phyloP scores from a whole-genome alignment of 2,797 vertebrate genomes.

The Tolypeutes matacus region DNA sequence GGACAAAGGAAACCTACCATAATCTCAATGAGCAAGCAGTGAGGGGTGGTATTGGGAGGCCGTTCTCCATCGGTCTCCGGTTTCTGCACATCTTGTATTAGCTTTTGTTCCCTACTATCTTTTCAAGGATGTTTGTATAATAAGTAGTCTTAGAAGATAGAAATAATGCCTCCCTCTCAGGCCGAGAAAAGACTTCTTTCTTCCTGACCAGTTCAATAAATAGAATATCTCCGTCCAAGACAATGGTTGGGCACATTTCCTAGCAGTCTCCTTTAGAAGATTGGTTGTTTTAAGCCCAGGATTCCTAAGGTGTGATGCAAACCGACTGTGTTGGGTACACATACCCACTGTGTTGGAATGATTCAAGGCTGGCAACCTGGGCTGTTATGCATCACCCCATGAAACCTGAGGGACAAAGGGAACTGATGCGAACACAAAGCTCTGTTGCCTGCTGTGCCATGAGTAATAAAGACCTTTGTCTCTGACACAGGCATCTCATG shows the following conservation, averaged over 20 bases:
- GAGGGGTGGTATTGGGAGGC: not conserved
- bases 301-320: not conserved
- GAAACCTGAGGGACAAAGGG: not conserved
- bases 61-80: not conserved
- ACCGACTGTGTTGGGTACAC: too few relatives aligned
- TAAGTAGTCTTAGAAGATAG: not conserved
- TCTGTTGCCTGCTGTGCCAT: too few relatives aligned
- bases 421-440: not conserved
- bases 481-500: not conserved
- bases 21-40: not conserved
- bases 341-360: too few relatives aligned
- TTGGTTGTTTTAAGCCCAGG: not conserved
- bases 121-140: not conserved
- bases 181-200: not conserved
- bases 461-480: not conserved
- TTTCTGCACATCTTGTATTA: not conserved
- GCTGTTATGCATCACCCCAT: not conserved
- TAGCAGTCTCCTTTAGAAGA: not conserved
- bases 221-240: not conserved
- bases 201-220: not conserved
- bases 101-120: not conserved
- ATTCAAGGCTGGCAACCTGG: not conserved
- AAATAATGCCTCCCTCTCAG: not conserved
- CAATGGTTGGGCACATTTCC: not conserved
- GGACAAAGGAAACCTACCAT: not conserved